These are phyloP conservation scores for Tapirus terrestris DNA, from an alignment of 2,113 vertebrate species.

Conservation along the genomic window DNA sequence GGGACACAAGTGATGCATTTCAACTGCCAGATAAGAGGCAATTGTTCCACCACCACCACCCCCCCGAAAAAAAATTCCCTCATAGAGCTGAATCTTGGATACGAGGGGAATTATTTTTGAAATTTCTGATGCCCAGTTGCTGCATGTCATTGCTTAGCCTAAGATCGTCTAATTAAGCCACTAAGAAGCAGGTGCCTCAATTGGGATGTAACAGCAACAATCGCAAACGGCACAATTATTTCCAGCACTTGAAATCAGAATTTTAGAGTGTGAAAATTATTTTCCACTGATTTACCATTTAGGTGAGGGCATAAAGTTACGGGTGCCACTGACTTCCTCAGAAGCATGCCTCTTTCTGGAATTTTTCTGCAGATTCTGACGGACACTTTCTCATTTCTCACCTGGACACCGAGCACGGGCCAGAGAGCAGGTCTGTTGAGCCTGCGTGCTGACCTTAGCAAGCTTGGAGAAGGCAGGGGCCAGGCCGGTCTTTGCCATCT, in stretches of 20 bases:
- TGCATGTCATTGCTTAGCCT: background rate
- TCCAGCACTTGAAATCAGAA: slow-evolving; percentile 26
- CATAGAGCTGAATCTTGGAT: background rate
- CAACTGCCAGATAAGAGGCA: background rate
- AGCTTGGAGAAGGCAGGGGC: background rate
- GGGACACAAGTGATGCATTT: background rate
- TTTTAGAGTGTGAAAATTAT: slow-evolving; percentile 12
- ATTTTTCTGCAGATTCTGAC: background rate
- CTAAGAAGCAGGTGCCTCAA: background rate
- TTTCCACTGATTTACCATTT: background rate
- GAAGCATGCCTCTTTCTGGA: background rate
- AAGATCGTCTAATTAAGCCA: background rate
- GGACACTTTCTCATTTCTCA: background rate
- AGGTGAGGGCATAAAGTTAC: background rate
- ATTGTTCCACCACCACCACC: too few relatives aligned
- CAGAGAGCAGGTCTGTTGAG: background rate
- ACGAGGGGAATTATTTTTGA: background rate
- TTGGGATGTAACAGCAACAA: background rate
- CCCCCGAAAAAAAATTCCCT: background rate
- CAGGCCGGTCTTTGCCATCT: background rate
- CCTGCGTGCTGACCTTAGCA: background rate
- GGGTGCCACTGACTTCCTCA: background rate
- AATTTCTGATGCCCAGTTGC: background rate
- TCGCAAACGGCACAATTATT: slow-evolving; percentile 35
- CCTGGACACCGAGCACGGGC: background rate